phyloP scores from a whole-genome alignment of 2,888 invertebrate species.

The Ormyrus thymus region DNA sequence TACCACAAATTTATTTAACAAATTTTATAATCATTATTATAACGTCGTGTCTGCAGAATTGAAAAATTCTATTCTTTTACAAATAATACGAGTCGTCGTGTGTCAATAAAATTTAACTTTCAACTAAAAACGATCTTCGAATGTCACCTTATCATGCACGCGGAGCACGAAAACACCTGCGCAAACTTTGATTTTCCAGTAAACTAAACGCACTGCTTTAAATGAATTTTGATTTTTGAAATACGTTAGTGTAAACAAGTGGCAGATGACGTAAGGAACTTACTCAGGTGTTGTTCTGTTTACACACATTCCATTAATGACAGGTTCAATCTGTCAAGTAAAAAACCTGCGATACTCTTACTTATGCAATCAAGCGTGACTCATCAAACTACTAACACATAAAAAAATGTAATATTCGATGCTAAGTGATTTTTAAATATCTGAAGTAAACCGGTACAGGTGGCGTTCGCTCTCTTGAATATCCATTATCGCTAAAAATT shows the following conservation, averaged over 20 bases:
- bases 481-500: background rate
- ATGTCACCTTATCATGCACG: no score
- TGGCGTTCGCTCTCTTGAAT: no score
- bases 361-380: conserved; percentile 31
- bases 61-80: no score
- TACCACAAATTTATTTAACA: no score
- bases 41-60: no score
- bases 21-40: no score
- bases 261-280: conserved; percentile 25
- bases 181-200: background rate
- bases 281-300: conserved; percentile 22
- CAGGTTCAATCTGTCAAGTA: conserved; percentile 22
- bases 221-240: background rate
- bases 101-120: no score
- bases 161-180: background rate
- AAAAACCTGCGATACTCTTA: conserved; percentile 26
- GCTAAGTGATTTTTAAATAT: background rate
- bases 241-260: background rate
- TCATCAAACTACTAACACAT: conserved; percentile 10
- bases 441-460: no score
- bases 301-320: conserved; percentile 28
- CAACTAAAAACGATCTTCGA: no score
- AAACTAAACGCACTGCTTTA: background rate
- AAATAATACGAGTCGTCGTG: no score
- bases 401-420: conserved; percentile 11